A percentile compares a stretch with the other conserved stretches of the same genome.
Conservation (phyloP, 2,113 vertebrate species). For the Hypanus sabinus region DNA sequence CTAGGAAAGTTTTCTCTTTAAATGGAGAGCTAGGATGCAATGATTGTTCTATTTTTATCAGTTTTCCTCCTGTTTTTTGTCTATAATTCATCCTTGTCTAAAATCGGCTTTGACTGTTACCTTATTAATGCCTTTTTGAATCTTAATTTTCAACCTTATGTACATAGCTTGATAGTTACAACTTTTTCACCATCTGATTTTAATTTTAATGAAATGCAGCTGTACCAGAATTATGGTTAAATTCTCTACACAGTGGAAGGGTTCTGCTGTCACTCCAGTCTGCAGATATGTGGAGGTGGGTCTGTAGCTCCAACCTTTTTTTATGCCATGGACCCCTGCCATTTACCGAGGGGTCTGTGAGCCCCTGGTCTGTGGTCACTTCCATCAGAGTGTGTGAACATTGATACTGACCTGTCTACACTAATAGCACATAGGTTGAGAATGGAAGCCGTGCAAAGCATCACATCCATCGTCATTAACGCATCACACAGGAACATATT, state of each 20-base stretch:
- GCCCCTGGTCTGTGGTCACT: too few species aligned
- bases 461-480: constrained; percentile 70
- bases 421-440: constrained; percentile 67
- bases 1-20: background rate
- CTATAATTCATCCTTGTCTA: background rate
- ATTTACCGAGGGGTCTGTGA: too few species aligned
- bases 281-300: background rate
- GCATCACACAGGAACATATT: constrained; percentile 57
- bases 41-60: background rate
- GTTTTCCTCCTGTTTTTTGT: background rate
- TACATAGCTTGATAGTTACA: background rate
- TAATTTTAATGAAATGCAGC: background rate
- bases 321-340: too few species aligned
- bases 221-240: background rate
- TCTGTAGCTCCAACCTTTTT: too few species aligned
- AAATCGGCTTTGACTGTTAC: background rate
- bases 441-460: constrained; percentile 68
- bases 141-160: background rate
- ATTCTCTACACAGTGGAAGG: background rate
- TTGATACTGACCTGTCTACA: constrained; percentile 56
- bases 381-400: background rate
- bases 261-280: background rate
- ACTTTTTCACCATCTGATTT: background rate
- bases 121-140: background rate
- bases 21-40: too few species aligned